Evolutionary conservation across 2,888 invertebrate genomes (phyloP), one percentile per base, ranked within the genome.

Genomic region (Thecophora atra): DNA sequence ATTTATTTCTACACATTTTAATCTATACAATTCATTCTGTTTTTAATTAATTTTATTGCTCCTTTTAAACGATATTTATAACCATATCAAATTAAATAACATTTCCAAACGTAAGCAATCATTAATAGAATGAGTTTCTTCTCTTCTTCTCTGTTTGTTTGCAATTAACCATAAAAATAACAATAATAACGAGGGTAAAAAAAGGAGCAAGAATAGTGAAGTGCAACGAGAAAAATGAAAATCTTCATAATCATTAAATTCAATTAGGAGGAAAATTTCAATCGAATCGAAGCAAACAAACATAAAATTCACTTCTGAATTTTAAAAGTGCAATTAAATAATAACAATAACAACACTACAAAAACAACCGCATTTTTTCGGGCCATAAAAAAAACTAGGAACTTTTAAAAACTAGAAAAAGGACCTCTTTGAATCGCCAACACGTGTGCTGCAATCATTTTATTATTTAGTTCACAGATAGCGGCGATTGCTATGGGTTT

Each of bases 401-500:
- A 28, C 28, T 28, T 24, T 17, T 3, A 3, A 58, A 28, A 0
- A 13, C 26, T 66, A n/a, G n/a, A 66, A 63, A 63, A 60, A 8
- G 60, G 81, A 79, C 80, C 80, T 82, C 80, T 73, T 81, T 80
- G 79, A 81, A 82, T 83, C 83, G 80, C 79, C 81, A 84, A 78
- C 83, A 83, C 84, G 83, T 84, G 83, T 28, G 28, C 76, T 81
- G 81, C 81, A 83, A 83, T 84, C 83, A 82, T 83, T 83, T 81
- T 81, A 81, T 84, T 82, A 83, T 80, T 51, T 37, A 56, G 60
- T 58, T 64, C n/a, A 19, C 52, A 62, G n/a, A n/a, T n/a, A n/a
- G n/a, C n/a, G 62, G 64, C 47, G 28, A 70, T 15, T 28, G 44
- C n/a, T 11, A 4, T 54, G 19, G 4, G 5, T 54, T 4, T 54